phyloP scores from a whole-genome alignment of 1,140 invertebrate genomes.

The Paraescarpia echinospica region DNA sequence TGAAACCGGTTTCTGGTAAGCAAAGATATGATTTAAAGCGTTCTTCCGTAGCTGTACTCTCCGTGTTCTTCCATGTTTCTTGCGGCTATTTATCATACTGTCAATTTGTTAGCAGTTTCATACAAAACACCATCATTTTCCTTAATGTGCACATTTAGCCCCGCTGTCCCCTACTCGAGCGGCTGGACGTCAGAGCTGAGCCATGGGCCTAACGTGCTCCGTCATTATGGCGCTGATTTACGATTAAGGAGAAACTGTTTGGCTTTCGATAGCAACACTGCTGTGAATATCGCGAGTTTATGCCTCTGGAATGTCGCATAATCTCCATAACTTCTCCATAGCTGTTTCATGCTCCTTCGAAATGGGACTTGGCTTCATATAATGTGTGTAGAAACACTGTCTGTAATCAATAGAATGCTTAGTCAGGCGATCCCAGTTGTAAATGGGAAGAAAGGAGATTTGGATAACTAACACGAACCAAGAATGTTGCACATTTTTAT shows the following conservation, averaged over 20 bases:
- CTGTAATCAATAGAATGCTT: background rate
- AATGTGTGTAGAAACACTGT: background rate
- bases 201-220: background rate
- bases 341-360: background rate
- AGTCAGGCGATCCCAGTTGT: background rate
- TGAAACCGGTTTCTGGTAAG: background rate
- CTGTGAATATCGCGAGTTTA: background rate
- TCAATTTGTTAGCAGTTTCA: background rate
- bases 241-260: background rate
- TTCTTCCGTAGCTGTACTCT: no score
- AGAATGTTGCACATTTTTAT: no score
- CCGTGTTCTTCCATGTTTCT: background rate
- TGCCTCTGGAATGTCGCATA: background rate
- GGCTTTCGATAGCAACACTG: background rate
- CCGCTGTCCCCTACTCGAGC: background rate
- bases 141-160: background rate
- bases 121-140: background rate
- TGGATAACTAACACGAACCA: no score
- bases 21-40: background rate
- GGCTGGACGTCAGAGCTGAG: no score
- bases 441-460: background rate
- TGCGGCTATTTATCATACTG: background rate
- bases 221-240: background rate
- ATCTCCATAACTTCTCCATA: background rate
- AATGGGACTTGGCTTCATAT: background rate